Base-by-base conservation (phyloP, 1,140 invertebrate genomes). In the Drosophila fuyamai region DNA sequence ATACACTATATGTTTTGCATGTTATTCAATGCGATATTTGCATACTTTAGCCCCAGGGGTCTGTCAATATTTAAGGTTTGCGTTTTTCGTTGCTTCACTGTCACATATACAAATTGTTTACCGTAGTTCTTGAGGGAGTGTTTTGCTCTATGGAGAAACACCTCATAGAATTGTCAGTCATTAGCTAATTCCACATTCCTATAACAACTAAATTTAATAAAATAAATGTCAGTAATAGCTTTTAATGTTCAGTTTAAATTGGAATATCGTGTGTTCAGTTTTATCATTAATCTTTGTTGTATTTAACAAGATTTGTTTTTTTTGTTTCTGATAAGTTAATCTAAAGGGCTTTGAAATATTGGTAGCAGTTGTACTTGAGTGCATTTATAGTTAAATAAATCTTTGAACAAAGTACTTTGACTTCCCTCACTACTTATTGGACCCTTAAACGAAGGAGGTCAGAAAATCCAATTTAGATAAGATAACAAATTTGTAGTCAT, bases 1-100 rank as follows among this genome's bases (percentile, higher is more conserved):
- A n/a, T n/a, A 13, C 10, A 4, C 6, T 10, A 35, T 14, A 23
- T 1, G 10, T 32, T 43, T 23, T 23, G 14, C 41, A 29, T 62
- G 23, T 62, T 44, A 43, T 79, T 51, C 35, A 50, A 59, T 65
- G 14, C n/a, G 2, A 40, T 38, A 38, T 60, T 66, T 61, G 41
- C 66, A 76, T 76, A 66, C 16, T 16, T 76, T 32, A 74, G 77
- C 61, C 53, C 61, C 41, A 48, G 41, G 44, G 38, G 68, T 58
- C 40, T 58, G 16, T 57, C 46, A 66, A 56, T 57, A 72, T 35
- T 55, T 43, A 8, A 18, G 29, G 23, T 23, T 38, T 50, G 51
- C 40, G 18, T 54, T 50, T 57, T 44, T 7, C 38, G 8, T 51
- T 32, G 41, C n/a, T 18, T 23, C 14, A 47, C 54, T 43, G 6